These are phyloP conservation scores for Oreochromis spilurus DNA, from an alignment of 2,113 vertebrate genomes.

Conservation along the genomic window DNA sequence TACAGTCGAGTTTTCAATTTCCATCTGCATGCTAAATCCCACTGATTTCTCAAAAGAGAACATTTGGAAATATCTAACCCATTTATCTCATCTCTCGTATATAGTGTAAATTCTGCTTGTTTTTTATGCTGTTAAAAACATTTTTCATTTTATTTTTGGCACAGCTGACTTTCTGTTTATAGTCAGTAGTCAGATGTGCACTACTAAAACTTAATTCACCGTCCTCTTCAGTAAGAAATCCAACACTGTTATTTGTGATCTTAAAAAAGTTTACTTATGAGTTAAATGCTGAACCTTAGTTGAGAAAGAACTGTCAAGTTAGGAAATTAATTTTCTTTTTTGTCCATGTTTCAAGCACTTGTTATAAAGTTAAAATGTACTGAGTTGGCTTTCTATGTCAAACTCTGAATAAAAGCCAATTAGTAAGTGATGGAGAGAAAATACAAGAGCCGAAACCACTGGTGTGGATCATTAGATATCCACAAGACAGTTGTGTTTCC, in stretches of 20 bases:
- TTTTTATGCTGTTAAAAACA: background rate
- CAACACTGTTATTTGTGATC: background rate
- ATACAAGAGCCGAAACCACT: slow-evolving; percentile 13
- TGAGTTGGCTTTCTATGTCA: background rate
- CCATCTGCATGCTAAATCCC: background rate
- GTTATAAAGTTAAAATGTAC: slow-evolving; percentile 4
- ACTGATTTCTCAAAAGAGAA: background rate
- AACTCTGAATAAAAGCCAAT: slow-evolving; percentile 49
- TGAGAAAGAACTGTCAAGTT: background rate
- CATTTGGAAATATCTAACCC: background rate
- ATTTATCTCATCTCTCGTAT: background rate
- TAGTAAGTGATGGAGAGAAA: slow-evolving; percentile 45
- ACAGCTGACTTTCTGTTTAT: background rate
- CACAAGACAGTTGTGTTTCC: slow-evolving; percentile 19
- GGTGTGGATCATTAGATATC: slow-evolving; percentile 40
- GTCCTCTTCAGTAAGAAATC: background rate
- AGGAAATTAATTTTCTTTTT: background rate
- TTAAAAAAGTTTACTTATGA: background rate
- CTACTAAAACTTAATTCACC: background rate
- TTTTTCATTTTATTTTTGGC: background rate
- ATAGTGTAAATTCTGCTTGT: background rate
- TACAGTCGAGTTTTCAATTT: background rate
- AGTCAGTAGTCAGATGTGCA: background rate
- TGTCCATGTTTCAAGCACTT: background rate
- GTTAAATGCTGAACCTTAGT: background rate